Conservation (phyloP, 2,888 invertebrate species). For the Gymnosoma rotundatum region DNA sequence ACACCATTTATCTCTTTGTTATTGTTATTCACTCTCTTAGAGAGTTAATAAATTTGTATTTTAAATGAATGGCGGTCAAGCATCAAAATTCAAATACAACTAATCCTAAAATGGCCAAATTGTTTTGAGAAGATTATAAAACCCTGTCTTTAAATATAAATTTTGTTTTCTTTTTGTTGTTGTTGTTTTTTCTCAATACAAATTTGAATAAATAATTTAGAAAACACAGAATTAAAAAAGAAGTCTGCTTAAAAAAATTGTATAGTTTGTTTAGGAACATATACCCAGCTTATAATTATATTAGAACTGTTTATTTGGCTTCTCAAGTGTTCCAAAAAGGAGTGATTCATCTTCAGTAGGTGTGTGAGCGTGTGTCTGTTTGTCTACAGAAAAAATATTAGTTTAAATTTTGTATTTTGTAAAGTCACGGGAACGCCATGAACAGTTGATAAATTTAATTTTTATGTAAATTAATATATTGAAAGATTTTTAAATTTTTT, state of each 20-base stretch:
- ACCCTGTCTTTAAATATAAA: constrained; percentile 76
- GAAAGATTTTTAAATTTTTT: too few species aligned
- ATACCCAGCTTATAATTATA: constrained; percentile 3
- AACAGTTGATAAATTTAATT: background rate
- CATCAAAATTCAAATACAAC: constrained; percentile 81
- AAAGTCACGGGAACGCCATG: constrained; percentile 33
- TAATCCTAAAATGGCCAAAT: constrained; percentile 81
- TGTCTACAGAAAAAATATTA: constrained; percentile 33
- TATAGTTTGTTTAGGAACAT: background rate
- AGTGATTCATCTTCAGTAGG: constrained; percentile 24
- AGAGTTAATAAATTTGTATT: background rate
- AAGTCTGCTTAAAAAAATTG: constrained; percentile 4
- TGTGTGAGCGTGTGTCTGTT: background rate
- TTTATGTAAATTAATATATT: background rate
- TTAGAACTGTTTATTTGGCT: constrained; percentile 4
- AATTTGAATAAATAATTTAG: too few species aligned
- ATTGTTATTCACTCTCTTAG: constrained; percentile 8
- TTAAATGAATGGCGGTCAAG: constrained; percentile 74
- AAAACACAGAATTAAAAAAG: background rate
- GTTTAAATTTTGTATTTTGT: constrained; percentile 43
- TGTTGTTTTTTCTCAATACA: background rate
- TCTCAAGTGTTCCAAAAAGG: constrained; percentile 26
- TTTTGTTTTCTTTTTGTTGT: constrained; percentile 72
- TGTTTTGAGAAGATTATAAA: constrained; percentile 79
- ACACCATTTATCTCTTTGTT: constrained; percentile 29